Conservation (phyloP, 2,113 vertebrate genomes). For the Zosterops borbonicus region DNA sequence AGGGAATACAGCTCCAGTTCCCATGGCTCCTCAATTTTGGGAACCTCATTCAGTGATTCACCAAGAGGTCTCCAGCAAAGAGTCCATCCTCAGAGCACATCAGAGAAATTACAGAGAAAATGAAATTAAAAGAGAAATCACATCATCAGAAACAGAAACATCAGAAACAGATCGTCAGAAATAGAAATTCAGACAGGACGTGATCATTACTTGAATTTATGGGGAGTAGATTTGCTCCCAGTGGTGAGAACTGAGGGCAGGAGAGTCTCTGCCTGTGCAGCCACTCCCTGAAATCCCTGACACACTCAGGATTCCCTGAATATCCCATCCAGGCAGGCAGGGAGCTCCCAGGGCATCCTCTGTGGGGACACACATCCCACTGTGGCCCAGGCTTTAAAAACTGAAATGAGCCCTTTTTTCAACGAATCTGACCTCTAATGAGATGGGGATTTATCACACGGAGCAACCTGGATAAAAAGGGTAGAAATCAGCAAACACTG, state of each 20-base stretch:
- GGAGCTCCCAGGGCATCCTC: background rate
- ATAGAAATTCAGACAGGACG: background rate
- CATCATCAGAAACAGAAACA: background rate
- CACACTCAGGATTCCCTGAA: rapidly evolving
- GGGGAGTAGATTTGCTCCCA: background rate
- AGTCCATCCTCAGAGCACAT: rapidly evolving
- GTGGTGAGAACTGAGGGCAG: background rate
- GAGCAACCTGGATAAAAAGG: background rate
- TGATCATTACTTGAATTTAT: background rate
- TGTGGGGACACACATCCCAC: background rate
- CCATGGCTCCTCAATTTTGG: rapidly evolving
- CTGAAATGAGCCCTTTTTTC: background rate
- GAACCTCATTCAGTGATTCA: background rate
- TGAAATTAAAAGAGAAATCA: background rate
- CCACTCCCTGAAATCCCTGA: background rate
- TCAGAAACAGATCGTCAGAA: background rate
- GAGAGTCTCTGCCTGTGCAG: background rate
- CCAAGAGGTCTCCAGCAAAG: background rate
- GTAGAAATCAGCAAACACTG: background rate
- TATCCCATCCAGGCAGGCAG: background rate
- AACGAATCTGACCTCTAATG: background rate
- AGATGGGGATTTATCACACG: background rate
- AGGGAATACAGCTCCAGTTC: background rate
- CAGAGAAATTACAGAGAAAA: background rate
- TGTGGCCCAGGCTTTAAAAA: background rate